Evolutionary conservation across 2,113 vertebrate genomes (phyloP).

Genomic region (Pelusios castaneus): DNA sequence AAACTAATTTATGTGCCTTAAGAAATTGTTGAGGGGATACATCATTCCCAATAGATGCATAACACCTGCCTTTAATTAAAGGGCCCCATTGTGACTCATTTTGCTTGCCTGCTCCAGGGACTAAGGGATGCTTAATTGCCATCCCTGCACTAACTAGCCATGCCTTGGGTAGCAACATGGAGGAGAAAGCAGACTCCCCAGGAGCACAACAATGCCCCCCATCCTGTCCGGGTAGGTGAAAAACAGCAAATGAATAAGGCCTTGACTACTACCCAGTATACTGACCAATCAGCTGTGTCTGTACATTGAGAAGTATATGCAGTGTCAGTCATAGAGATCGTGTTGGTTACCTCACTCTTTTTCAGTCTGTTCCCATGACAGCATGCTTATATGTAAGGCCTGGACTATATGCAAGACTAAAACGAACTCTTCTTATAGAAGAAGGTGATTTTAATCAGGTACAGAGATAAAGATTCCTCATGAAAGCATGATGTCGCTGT

Average conservation of each 20-base stretch:
- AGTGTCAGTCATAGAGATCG: not conserved
- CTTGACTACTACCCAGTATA: not conserved
- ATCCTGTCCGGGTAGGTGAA: not conserved
- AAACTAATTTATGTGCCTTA: not conserved
- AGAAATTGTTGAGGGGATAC: not conserved
- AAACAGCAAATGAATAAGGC: not conserved
- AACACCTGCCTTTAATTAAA: constrained; percentile 3
- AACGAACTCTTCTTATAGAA: not conserved
- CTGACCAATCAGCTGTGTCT: not conserved
- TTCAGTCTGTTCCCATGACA: not conserved
- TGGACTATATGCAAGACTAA: not conserved
- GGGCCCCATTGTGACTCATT: not conserved
- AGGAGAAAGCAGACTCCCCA: not conserved
- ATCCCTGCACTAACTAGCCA: not conserved
- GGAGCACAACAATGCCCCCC: not conserved
- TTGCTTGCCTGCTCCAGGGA: not conserved
- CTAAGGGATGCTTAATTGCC: not conserved
- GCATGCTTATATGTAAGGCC: not conserved
- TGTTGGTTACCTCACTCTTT: not conserved
- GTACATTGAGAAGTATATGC: not conserved
- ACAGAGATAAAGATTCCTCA: not conserved
- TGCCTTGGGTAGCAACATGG: not conserved
- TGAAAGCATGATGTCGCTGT: too few relatives aligned
- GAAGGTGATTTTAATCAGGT: not conserved
- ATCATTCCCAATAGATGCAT: not conserved